phyloP scores from a whole-genome alignment of 92 coral and sea anemone species.

The Parazoanthus darwini region DNA sequence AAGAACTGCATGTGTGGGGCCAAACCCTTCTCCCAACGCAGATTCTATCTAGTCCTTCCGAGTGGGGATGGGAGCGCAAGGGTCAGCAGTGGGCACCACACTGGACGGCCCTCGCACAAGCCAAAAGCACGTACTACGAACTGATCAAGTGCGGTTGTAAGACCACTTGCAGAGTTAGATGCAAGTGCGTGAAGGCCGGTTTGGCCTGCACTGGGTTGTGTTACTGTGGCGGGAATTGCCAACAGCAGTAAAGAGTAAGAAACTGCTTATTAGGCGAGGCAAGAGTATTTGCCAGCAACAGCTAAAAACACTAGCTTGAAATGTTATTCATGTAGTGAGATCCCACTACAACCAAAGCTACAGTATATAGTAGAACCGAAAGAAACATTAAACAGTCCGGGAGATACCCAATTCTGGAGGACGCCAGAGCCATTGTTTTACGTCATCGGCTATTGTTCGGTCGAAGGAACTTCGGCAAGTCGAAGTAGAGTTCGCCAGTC shows the following conservation, averaged over 20 bases:
- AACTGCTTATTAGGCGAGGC: no score
- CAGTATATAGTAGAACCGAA: neutral
- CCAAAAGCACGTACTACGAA: conserved; percentile 32
- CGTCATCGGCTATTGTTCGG: no score
- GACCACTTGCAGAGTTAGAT: conserved; percentile 1
- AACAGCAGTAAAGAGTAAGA: conserved; percentile 2
- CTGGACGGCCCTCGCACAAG: conserved; percentile 48
- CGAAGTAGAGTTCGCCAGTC: conserved; percentile 25
- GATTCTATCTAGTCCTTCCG: conserved; percentile 2
- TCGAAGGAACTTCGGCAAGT: conserved; percentile 14
- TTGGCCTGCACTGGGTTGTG: conserved; percentile 16
- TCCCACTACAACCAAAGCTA: neutral
- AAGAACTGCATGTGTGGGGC: conserved; percentile 17
- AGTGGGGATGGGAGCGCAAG: neutral
- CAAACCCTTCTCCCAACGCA: conserved; percentile 14
- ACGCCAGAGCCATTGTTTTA: no score
- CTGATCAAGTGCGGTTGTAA: conserved; percentile 39
- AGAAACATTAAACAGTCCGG: neutral
- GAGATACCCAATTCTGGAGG: no score
- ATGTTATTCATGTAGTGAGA: no score
- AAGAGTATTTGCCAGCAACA: no score
- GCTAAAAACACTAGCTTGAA: no score
- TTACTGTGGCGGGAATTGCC: conserved; percentile 28
- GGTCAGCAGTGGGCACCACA: conserved; percentile 27
- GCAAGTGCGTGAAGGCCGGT: conserved; percentile 26